These are phyloP conservation scores for Myiotriccus ornatus DNA, from an alignment of 2,797 vertebrate genomes.

Conservation along the genomic window DNA sequence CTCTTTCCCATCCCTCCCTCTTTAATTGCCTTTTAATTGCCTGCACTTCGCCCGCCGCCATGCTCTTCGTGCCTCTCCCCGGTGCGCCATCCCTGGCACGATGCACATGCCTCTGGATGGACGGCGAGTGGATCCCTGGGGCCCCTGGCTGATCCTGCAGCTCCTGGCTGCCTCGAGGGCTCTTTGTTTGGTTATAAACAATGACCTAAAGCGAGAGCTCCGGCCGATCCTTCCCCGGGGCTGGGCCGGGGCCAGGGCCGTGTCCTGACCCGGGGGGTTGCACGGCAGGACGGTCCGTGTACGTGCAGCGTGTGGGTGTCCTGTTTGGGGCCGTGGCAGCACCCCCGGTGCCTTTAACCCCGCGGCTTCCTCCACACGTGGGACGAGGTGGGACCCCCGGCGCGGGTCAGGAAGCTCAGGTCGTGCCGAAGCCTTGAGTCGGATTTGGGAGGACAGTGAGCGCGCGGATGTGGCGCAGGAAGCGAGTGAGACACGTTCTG, in stretches of 20 bases:
- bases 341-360: not conserved
- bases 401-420: not conserved
- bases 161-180: not conserved
- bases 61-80: not conserved
- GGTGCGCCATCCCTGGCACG: not conserved
- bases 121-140: not conserved
- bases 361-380: not conserved
- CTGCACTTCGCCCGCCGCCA: accelerated
- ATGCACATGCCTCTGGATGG: not conserved
- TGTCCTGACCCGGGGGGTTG: not conserved
- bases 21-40: not conserved
- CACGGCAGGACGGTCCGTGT: not conserved
- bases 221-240: not conserved
- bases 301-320: not conserved
- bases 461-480: not conserved
- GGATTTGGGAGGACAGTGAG: not conserved
- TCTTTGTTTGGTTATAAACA: constrained; percentile 56
- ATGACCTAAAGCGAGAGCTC: constrained; percentile 40
- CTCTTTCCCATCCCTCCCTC: not conserved
- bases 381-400: not conserved
- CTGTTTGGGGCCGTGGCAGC: not conserved
- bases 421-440: not conserved
- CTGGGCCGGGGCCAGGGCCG: constrained; percentile 22
- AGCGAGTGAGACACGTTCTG: not conserved
- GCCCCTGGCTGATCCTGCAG: constrained; percentile 8